phyloP scores from a whole-genome alignment of 1,140 invertebrate species.

The Drosophila rhopaloa region DNA sequence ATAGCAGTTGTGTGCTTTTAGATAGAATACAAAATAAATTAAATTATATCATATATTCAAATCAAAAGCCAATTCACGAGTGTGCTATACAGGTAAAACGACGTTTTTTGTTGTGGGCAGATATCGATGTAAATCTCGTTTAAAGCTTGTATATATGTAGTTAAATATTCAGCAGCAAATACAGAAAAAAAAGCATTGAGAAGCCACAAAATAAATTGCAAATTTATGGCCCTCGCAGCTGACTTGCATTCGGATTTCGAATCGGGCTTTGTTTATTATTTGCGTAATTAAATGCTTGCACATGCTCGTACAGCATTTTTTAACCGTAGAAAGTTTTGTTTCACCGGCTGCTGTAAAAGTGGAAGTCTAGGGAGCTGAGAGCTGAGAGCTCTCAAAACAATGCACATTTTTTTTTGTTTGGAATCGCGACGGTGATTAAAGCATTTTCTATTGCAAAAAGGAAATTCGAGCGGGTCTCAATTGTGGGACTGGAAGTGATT shows the following conservation, averaged over 20 bases:
- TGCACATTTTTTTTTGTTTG: slow-evolving; percentile 55
- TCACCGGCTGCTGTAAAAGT: slow-evolving; percentile 31
- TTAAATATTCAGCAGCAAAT: slow-evolving; percentile 14
- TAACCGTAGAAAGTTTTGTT: slow-evolving; percentile 59
- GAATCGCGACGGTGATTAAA: slow-evolving; percentile 39
- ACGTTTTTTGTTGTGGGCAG: neutral
- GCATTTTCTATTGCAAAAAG: slow-evolving; percentile 52
- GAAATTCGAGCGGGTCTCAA: slow-evolving; percentile 43
- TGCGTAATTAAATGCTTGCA: slow-evolving; percentile 65
- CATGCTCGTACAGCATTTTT: slow-evolving; percentile 36
- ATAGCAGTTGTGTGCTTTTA: neutral
- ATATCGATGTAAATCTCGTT: neutral
- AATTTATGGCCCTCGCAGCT: slow-evolving; percentile 49
- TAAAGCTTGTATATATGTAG: slow-evolving; percentile 7
- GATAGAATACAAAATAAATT: too few relatives aligned
- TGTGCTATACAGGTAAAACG: too few relatives aligned
- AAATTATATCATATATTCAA: neutral
- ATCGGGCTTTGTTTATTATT: slow-evolving; percentile 62
- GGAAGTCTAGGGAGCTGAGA: slow-evolving; percentile 36
- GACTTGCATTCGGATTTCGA: slow-evolving; percentile 33
- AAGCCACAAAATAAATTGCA: slow-evolving; percentile 48
- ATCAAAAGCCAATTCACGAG: neutral
- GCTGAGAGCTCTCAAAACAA: slow-evolving; percentile 42
- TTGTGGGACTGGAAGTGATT: slow-evolving; percentile 40
- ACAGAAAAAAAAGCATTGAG: neutral